phyloP scores from a whole-genome alignment of 2,888 invertebrate genomes.

The Ophonus ardosiacus region DNA sequence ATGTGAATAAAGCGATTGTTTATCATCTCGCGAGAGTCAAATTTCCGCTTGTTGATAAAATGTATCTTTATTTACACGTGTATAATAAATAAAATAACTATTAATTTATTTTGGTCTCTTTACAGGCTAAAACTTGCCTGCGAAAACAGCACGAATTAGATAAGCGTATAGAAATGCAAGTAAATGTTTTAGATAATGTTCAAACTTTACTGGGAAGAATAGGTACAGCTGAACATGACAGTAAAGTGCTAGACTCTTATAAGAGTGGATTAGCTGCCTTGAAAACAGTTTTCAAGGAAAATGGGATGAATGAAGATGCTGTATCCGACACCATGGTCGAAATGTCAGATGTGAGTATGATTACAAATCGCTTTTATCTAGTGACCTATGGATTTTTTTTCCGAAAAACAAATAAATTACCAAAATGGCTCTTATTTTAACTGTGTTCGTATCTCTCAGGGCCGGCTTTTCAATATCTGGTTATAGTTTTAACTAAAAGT shows the following conservation, averaged over 20 bases:
- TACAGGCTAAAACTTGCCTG: slow-evolving; percentile 79
- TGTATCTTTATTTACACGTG: no score
- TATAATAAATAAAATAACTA: background rate
- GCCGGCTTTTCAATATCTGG: no score
- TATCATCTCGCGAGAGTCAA: no score
- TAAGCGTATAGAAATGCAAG: slow-evolving; percentile 78
- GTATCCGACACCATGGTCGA: slow-evolving; percentile 86
- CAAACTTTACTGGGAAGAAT: slow-evolving; percentile 79
- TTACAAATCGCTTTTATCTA: background rate
- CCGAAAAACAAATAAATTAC: no score
- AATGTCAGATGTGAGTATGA: slow-evolving; percentile 80
- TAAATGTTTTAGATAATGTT: slow-evolving; percentile 79
- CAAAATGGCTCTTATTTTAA: no score
- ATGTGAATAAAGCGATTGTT: no score
- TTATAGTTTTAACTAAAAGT: no score
- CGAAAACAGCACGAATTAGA: slow-evolving; percentile 81
- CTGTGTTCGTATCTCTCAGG: no score
- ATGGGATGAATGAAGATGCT: slow-evolving; percentile 82
- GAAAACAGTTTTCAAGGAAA: slow-evolving; percentile 81
- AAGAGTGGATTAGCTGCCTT: slow-evolving; percentile 84
- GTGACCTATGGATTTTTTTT: no score
- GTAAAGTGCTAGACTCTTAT: slow-evolving; percentile 79
- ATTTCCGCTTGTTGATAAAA: no score
- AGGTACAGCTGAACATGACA: slow-evolving; percentile 79
- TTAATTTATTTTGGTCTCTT: background rate